Percentiles rank a stretch among this genome's conserved stretches.
phyloP scores from a whole-genome alignment of 1,140 invertebrate genomes.

The Drosophila melanogaster region Release_6_plus_ISO1_MT NT_033777.3:11987501-11988000 shows the following conservation, averaged over 20 bases:
- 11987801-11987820: conserved; percentile 59
- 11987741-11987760: conserved; percentile 14
- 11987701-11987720: too few species aligned
- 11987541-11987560: background rate
- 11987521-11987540: too few species aligned
- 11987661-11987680: conserved; percentile 61
- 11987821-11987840: conserved; percentile 54
- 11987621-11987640: conserved; percentile 34
- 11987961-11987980: conserved; percentile 62
- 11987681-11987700: conserved; percentile 31
- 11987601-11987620: conserved; percentile 1
- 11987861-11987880: conserved; percentile 9
- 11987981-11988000: conserved; percentile 64
- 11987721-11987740: background rate
- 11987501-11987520: too few species aligned
- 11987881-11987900: conserved; percentile 19
- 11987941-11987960: conserved; percentile 24
- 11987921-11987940: conserved; percentile 75
- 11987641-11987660: conserved; percentile 29
- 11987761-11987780: conserved; percentile 38
- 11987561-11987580: background rate
- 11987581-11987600: background rate
- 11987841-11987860: conserved; percentile 29
- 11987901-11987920: conserved; percentile 69
- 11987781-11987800: conserved; percentile 41